Percentiles rank a stretch among this genome's conserved stretches.
These are phyloP conservation scores for Elegia similella DNA, from an alignment of 2,888 invertebrate genomes.

Conservation along the genomic window DNA sequence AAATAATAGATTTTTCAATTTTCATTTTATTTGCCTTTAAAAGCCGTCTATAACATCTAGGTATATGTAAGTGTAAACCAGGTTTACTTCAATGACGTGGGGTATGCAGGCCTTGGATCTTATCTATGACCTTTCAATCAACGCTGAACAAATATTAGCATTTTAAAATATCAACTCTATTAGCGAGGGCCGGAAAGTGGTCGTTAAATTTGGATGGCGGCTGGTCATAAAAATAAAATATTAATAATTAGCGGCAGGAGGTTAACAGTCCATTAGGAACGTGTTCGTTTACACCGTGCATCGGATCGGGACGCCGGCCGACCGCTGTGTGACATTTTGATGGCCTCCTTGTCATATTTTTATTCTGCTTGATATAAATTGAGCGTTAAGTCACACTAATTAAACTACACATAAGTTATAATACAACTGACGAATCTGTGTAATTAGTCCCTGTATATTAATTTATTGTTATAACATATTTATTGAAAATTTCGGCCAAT, in stretches of 20 bases:
- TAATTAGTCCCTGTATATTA: too few relatives aligned
- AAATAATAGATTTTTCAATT: too few relatives aligned
- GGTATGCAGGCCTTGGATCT: too few relatives aligned
- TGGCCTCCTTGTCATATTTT: conserved; percentile 25
- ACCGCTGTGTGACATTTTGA: conserved; percentile 40
- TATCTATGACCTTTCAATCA: conserved; percentile 57
- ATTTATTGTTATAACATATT: too few relatives aligned
- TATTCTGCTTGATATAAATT: not conserved
- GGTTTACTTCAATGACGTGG: too few relatives aligned
- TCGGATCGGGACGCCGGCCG: conserved; percentile 31
- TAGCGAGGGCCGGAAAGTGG: conserved; percentile 64
- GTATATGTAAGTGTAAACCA: too few relatives aligned
- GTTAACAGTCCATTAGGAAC: conserved; percentile 68
- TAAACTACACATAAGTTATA: not conserved
- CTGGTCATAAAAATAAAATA: conserved; percentile 70
- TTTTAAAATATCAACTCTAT: conserved; percentile 58
- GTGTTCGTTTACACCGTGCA: conserved; percentile 49
- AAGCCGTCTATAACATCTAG: too few relatives aligned
- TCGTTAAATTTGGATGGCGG: conserved; percentile 64
- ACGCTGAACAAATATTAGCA: conserved; percentile 61
- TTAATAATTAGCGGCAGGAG: conserved; percentile 68
- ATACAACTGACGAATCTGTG: too few relatives aligned
- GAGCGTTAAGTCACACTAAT: not conserved
- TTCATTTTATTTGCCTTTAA: too few relatives aligned
- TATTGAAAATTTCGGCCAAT: too few relatives aligned